Conservation (phyloP, 2,797 vertebrate species). For the Huso huso region DNA sequence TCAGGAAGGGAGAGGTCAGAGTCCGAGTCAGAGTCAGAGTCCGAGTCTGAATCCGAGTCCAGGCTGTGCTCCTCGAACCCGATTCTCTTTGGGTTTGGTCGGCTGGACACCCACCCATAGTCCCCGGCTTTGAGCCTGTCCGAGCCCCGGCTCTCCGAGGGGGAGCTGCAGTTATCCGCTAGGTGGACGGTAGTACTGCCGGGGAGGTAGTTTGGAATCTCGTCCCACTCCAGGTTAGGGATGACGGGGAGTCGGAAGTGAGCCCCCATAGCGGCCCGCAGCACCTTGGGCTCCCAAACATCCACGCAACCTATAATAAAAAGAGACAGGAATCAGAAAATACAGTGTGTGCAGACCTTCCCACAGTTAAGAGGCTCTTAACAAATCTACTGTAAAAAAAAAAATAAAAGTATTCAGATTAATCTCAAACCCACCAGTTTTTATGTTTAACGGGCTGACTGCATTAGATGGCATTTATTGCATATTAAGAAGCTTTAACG, state of each 20-base stretch:
- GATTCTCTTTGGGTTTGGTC: constrained; percentile 21
- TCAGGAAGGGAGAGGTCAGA: constrained; percentile 31
- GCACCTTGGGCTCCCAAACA: constrained; percentile 89
- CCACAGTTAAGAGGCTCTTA: too few relatives aligned
- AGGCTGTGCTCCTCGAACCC: constrained; percentile 32
- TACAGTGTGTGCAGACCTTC: neutral
- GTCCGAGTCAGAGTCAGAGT: constrained; percentile 22
- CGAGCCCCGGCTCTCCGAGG: neutral
- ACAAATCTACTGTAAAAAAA: too few relatives aligned
- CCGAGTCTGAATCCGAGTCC: constrained; percentile 18
- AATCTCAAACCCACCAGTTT: too few relatives aligned
- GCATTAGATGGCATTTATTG: too few relatives aligned
- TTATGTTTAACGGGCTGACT: too few relatives aligned
- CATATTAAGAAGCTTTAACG: too few relatives aligned
- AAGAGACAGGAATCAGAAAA: neutral
- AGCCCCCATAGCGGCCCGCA: constrained; percentile 90
- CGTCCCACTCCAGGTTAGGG: constrained; percentile 66
- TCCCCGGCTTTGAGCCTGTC: constrained; percentile 39
- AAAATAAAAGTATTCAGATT: too few relatives aligned
- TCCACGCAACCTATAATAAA: constrained; percentile 80
- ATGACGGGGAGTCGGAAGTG: constrained; percentile 84
- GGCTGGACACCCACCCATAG: constrained; percentile 48
- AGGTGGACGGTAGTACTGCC: constrained; percentile 54
- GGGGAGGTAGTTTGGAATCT: constrained; percentile 58
- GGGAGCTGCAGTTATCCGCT: constrained; percentile 57